Conservation (phyloP, 2,113 vertebrate genomes). For the Tympanuchus pallidicinctus region DNA sequence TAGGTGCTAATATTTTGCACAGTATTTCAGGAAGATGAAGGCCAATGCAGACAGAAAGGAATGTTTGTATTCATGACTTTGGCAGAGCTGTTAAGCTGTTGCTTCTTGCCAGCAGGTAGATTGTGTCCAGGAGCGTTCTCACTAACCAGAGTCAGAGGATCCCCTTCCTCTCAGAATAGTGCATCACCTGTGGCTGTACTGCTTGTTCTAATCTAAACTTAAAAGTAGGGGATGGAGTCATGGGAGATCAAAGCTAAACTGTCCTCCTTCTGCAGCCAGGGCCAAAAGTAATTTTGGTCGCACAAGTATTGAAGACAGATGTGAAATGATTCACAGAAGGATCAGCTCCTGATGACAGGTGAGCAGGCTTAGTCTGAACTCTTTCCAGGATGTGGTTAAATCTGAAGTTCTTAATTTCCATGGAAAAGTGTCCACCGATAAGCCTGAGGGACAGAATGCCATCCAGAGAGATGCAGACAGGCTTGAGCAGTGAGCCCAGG, state of each 20-base stretch:
- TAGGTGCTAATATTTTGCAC: neutral
- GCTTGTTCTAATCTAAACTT: neutral
- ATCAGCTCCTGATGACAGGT: neutral
- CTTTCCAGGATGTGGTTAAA: neutral
- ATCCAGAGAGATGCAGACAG: too few species aligned
- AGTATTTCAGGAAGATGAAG: neutral
- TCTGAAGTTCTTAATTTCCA: neutral
- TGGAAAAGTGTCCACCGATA: neutral
- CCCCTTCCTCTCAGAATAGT: neutral
- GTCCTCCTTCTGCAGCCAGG: neutral
- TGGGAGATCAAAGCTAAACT: neutral
- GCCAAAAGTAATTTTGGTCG: neutral
- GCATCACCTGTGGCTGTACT: neutral
- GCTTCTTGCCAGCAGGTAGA: neutral
- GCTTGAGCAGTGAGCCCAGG: too few species aligned
- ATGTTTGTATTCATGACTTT: neutral
- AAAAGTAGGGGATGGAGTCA: neutral
- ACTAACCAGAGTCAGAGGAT: neutral
- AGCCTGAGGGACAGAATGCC: too few species aligned
- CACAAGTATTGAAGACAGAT: neutral
- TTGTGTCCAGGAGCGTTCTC: neutral
- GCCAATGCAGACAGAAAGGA: neutral
- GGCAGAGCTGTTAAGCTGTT: neutral
- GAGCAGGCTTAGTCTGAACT: fast-evolving
- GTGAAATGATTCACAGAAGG: neutral